These are phyloP conservation scores for Cacoxenus indagator DNA, from an alignment of 2,888 invertebrate genomes.

Conservation along the genomic window DNA sequence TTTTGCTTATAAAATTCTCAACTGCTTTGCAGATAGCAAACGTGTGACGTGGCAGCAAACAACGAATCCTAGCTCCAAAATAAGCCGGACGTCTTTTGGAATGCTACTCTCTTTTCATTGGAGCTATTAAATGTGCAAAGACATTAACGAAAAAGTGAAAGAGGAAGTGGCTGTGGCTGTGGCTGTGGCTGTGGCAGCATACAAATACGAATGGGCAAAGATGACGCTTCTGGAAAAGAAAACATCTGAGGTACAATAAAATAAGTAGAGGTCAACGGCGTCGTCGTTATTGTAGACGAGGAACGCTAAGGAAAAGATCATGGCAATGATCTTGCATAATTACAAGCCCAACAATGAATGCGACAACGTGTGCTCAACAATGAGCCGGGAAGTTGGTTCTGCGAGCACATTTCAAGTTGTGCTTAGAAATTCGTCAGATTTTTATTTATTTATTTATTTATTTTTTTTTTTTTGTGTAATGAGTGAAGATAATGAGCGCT, in stretches of 20 bases:
- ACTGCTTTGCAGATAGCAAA: background rate
- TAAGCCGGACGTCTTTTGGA: constrained; percentile 14
- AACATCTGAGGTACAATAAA: background rate
- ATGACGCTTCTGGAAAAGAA: background rate
- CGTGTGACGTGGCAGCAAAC: background rate
- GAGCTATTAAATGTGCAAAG: background rate
- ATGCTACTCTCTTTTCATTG: background rate
- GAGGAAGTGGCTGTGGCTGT: background rate
- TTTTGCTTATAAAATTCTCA: background rate
- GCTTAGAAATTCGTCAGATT: too few species aligned
- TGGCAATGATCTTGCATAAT: constrained; percentile 65
- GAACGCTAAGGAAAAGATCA: constrained; percentile 20
- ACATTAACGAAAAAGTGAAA: background rate
- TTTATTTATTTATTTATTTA: too few species aligned
- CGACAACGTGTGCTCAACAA: constrained; percentile 20
- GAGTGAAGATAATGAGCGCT: too few species aligned
- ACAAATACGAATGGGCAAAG: background rate
- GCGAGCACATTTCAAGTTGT: too few species aligned
- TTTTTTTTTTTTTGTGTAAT: too few species aligned
- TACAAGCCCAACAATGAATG: constrained; percentile 33
- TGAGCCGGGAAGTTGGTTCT: background rate
- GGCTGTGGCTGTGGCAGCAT: background rate
- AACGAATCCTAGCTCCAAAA: background rate
- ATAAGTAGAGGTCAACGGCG: constrained; percentile 47
- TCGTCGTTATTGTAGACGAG: constrained; percentile 28